Evolutionary conservation across 2,113 vertebrate species (phyloP).

Genomic region (Bothrops jararaca): DNA sequence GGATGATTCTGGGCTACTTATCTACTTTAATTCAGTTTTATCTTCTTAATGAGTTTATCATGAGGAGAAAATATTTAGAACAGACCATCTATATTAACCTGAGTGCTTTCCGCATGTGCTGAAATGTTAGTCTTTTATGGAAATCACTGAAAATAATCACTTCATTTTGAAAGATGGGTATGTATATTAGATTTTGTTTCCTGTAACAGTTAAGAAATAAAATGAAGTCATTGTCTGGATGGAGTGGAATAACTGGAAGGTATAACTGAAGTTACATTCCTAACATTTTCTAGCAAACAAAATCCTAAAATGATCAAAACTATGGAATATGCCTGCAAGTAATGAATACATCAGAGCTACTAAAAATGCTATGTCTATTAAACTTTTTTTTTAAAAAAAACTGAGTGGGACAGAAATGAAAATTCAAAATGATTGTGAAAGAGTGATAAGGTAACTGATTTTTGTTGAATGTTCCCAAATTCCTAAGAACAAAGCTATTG

Average conservation of each 20-base stretch:
- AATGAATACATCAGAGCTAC: conserved; percentile 5
- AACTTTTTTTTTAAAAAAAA: background rate
- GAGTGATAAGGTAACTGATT: background rate
- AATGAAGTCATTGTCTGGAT: background rate
- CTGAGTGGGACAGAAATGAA: background rate
- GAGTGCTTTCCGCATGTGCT: background rate
- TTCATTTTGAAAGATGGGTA: background rate
- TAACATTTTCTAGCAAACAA: conserved; percentile 37
- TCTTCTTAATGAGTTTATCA: background rate
- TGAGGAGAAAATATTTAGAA: background rate
- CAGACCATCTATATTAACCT: background rate
- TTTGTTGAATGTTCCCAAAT: background rate
- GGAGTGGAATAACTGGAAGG: conserved; percentile 5
- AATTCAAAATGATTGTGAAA: background rate
- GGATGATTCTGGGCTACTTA: background rate
- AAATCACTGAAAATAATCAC: background rate
- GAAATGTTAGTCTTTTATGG: background rate
- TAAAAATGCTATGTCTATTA: background rate
- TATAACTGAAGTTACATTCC: conserved; percentile 30
- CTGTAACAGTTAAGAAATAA: background rate
- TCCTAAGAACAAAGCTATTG: background rate
- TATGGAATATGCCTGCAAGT: conserved; percentile 50
- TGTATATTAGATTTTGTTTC: background rate
- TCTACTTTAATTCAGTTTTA: background rate
- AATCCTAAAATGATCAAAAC: conserved; percentile 31